Conservation (phyloP, 1,140 invertebrate genomes). For the Mesaphorura yosii region DNA sequence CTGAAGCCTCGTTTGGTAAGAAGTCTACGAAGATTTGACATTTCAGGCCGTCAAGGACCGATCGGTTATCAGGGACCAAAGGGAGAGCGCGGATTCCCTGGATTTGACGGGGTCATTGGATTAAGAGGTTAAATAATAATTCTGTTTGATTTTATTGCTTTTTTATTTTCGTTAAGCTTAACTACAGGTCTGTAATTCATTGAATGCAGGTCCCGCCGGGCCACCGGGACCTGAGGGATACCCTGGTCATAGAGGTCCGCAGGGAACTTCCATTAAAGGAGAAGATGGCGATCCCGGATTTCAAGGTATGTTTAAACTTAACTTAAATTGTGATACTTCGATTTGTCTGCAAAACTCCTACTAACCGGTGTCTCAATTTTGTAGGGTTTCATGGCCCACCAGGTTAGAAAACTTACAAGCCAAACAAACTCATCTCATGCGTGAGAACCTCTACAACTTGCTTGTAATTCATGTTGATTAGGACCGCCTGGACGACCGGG, state of each 20-base stretch:
- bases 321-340: not conserved
- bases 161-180: not conserved
- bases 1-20: not conserved
- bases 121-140: not conserved
- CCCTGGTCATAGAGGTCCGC: not conserved
- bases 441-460: no score
- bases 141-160: not conserved
- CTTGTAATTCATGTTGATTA: constrained; percentile 36
- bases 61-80: constrained; percentile 5
- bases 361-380: no score
- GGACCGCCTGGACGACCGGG: not conserved
- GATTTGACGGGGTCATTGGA: not conserved
- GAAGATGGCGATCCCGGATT: constrained; percentile 17
- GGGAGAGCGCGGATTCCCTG: constrained; percentile 9
- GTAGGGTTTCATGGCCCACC: constrained; percentile 41
- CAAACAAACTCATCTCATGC: no score
- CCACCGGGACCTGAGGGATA: constrained; percentile 17
- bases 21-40: not conserved
- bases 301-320: constrained; percentile 5
- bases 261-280: constrained; percentile 16
- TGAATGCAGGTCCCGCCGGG: not conserved
- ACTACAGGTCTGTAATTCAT: not conserved
- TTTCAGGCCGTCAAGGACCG: constrained; percentile 14
- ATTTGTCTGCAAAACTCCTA: no score
- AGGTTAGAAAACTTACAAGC: constrained; percentile 38